Evolutionary conservation across 1,140 invertebrate species (phyloP).

Genomic region (Chrysopa pallens): DNA sequence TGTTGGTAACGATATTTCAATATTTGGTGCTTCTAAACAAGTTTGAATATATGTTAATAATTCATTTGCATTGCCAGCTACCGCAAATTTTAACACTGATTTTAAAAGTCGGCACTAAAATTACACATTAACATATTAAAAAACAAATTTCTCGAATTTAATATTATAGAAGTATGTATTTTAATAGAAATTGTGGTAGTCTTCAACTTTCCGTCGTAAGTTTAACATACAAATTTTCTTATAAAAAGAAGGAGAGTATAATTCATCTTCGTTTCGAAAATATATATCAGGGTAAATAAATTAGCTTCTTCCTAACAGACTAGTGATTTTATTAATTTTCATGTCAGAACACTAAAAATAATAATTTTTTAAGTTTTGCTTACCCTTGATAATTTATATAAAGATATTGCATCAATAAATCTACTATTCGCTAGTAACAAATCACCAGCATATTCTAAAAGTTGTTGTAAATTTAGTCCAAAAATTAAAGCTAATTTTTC

Average conservation of each 20-base stretch:
- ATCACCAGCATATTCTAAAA: constrained; percentile 57
- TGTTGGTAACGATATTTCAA: constrained; percentile 38
- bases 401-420: constrained; percentile 42
- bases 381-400: constrained; percentile 56
- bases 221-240: too few relatives aligned
- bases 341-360: too few relatives aligned
- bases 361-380: too few relatives aligned
- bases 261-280: too few relatives aligned
- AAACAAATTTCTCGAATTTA: not conserved
- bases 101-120: constrained; percentile 44
- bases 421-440: constrained; percentile 40
- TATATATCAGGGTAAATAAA: too few relatives aligned
- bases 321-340: too few relatives aligned
- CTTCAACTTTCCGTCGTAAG: too few relatives aligned
- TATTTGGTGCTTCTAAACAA: constrained; percentile 30
- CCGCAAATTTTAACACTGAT: constrained; percentile 52
- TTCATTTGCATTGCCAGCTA: constrained; percentile 46
- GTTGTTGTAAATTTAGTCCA: constrained; percentile 43
- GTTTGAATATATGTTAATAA: constrained; percentile 41
- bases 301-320: too few relatives aligned
- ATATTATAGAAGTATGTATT: not conserved
- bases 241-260: too few relatives aligned
- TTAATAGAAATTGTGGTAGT: too few relatives aligned
- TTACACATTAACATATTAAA: constrained; percentile 3
- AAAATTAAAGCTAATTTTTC: constrained; percentile 35